Conservation (phyloP, 2,113 vertebrate species). For the Tautogolabrus adspersus region DNA sequence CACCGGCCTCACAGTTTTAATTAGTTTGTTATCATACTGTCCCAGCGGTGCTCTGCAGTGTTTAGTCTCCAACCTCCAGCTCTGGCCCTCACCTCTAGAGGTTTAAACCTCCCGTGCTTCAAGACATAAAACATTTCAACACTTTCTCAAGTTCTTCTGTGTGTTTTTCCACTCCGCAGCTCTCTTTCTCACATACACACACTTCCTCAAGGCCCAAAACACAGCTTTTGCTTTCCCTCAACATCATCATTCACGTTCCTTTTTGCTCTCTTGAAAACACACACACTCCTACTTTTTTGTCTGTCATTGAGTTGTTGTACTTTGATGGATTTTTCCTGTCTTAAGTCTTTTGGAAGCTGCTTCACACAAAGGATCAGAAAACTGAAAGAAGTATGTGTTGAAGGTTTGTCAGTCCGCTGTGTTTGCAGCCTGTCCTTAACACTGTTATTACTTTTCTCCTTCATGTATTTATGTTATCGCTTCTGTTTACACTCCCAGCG, state of each 20-base stretch:
- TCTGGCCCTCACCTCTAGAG: conserved; percentile 67
- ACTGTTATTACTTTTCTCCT: conserved; percentile 36
- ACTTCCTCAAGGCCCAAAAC: conserved; percentile 37
- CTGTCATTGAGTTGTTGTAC: conserved; percentile 10
- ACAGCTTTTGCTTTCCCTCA: conserved; percentile 17
- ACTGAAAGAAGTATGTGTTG: conserved; percentile 49
- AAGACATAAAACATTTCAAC: conserved; percentile 81
- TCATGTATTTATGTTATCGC: conserved; percentile 55
- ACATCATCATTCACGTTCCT: conserved; percentile 24
- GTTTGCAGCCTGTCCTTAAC: conserved; percentile 55
- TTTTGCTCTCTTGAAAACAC: conserved; percentile 12
- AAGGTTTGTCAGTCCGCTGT: conserved; percentile 39
- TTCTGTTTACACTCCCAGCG: conserved; percentile 52
- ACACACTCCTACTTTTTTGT: not conserved
- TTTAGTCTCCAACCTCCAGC: conserved; percentile 70
- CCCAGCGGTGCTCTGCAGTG: conserved; percentile 60
- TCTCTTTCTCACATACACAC: conserved; percentile 40
- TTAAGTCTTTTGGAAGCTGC: conserved; percentile 8
- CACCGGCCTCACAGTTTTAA: conserved; percentile 58
- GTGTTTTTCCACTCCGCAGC: conserved; percentile 73
- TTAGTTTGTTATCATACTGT: conserved; percentile 55
- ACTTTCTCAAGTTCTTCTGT: conserved; percentile 80
- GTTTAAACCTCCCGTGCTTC: conserved; percentile 69
- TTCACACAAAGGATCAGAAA: conserved; percentile 14
- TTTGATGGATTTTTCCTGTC: conserved; percentile 23